Conservation (phyloP, 2,888 invertebrate species). For the Enoplolaimus lenunculus region DNA sequence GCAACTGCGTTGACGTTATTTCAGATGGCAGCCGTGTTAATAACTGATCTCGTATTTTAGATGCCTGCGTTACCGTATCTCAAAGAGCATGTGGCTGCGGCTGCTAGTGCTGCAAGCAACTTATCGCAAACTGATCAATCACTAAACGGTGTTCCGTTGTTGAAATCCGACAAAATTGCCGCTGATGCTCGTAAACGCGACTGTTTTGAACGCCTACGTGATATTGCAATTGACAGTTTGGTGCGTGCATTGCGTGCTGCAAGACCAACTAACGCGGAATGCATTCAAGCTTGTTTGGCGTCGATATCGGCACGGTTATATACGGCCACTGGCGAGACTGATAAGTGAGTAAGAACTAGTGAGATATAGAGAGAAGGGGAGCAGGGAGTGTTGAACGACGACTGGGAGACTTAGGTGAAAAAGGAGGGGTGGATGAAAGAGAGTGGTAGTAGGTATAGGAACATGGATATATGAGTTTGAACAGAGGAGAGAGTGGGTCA, state of each 20-base stretch:
- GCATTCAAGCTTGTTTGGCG: conserved; percentile 85
- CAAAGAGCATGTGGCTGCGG: not conserved
- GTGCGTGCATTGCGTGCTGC: conserved; percentile 78
- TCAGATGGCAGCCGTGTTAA: too few relatives aligned
- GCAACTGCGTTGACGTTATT: too few relatives aligned
- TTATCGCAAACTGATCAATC: not conserved
- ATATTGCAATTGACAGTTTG: conserved; percentile 85
- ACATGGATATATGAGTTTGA: too few relatives aligned
- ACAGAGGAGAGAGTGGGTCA: too few relatives aligned
- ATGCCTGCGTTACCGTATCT: not conserved
- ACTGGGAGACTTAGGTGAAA: too few relatives aligned
- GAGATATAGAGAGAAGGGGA: too few relatives aligned
- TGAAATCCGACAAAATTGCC: not conserved
- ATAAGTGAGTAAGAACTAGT: conserved; percentile 40
- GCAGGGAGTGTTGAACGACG: too few relatives aligned
- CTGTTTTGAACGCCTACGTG: conserved; percentile 68
- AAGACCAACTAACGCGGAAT: conserved; percentile 69
- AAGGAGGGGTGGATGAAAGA: too few relatives aligned
- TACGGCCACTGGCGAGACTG: conserved; percentile 53
- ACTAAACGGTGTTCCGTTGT: not conserved
- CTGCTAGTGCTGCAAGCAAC: not conserved
- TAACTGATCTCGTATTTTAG: too few relatives aligned
- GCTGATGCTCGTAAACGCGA: conserved; percentile 11
- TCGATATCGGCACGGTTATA: conserved; percentile 87
- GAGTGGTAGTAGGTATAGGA: too few relatives aligned